Conservation (phyloP, 2,113 vertebrate species). For the Centrocercus urophasianus region DNA sequence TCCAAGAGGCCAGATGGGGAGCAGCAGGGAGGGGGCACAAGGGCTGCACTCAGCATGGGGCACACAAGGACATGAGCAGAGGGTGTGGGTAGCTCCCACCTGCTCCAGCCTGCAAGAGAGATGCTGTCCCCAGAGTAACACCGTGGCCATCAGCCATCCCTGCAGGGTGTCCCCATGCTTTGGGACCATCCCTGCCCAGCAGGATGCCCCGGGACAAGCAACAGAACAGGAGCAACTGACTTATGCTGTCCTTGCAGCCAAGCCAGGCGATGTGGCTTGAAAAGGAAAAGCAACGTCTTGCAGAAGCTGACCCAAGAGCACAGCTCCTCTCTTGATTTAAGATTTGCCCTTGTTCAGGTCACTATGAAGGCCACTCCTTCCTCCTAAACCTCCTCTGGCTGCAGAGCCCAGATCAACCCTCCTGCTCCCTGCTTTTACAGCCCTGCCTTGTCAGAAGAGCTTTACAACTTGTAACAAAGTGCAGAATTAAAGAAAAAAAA, state of each 20-base stretch:
- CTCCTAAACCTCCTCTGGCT: neutral
- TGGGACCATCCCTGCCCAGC: neutral
- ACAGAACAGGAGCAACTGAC: neutral
- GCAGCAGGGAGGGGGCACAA: neutral
- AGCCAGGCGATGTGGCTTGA: no score
- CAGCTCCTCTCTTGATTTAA: neutral
- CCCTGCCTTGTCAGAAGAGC: neutral
- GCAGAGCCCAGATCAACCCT: neutral
- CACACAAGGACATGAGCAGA: neutral
- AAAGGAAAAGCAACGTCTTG: neutral
- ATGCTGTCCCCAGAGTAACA: neutral
- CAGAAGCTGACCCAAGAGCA: neutral
- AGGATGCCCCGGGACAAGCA: neutral
- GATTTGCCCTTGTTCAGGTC: accelerated
- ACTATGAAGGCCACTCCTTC: neutral
- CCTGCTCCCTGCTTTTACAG: neutral
- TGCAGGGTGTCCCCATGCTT: accelerated
- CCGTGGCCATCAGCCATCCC: neutral
- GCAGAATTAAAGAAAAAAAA: neutral
- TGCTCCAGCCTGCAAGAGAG: neutral
- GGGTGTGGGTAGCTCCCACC: neutral
- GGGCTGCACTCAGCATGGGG: neutral
- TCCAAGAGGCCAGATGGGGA: neutral
- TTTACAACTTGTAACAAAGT: neutral
- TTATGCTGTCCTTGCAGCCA: accelerated